Percentiles rank a stretch among this genome's conserved stretches.
phyloP scores from a whole-genome alignment of 2,888 invertebrate species.

The Temnothorax rugatulus region DNA sequence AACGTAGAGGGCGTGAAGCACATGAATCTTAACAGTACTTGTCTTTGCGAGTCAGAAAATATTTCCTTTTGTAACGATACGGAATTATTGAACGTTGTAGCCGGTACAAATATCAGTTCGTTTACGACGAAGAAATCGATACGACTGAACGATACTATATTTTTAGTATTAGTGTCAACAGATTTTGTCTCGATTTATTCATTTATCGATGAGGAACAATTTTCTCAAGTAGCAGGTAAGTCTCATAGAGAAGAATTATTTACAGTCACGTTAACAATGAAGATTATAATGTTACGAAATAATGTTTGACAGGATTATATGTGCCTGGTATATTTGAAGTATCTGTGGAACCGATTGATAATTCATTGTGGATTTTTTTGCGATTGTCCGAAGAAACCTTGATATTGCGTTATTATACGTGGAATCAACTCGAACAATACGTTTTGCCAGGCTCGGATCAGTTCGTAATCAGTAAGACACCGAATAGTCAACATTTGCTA shows the following conservation, averaged over 20 bases:
- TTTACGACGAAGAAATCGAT: conserved; percentile 59
- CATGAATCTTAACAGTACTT: background rate
- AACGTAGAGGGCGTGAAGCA: background rate
- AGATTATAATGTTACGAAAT: conserved; percentile 1
- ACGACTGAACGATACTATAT: conserved; percentile 28
- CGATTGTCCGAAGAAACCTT: conserved; percentile 71
- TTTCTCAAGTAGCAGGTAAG: conserved; percentile 55
- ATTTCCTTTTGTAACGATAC: conserved; percentile 55
- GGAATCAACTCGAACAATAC: conserved; percentile 70
- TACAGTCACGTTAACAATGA: background rate
- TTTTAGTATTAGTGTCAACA: conserved; percentile 59
- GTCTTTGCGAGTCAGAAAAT: conserved; percentile 55
- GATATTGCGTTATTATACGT: conserved; percentile 75
- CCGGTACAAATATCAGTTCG: conserved; percentile 27
- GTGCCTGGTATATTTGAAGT: conserved; percentile 73
- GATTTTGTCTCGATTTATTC: conserved; percentile 57
- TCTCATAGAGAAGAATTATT: background rate
- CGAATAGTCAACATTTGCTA: conserved; percentile 76
- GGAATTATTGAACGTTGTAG: background rate
- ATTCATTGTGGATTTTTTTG: conserved; percentile 77
- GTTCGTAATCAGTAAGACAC: conserved; percentile 61
- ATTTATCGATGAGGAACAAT: background rate
- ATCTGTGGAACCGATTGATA: conserved; percentile 60
- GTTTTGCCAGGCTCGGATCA: conserved; percentile 68
- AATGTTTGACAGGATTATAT: conserved; percentile 68